These are phyloP conservation scores for Heliconius himera DNA, from an alignment of 1,140 invertebrate species.

Conservation along the genomic window DNA sequence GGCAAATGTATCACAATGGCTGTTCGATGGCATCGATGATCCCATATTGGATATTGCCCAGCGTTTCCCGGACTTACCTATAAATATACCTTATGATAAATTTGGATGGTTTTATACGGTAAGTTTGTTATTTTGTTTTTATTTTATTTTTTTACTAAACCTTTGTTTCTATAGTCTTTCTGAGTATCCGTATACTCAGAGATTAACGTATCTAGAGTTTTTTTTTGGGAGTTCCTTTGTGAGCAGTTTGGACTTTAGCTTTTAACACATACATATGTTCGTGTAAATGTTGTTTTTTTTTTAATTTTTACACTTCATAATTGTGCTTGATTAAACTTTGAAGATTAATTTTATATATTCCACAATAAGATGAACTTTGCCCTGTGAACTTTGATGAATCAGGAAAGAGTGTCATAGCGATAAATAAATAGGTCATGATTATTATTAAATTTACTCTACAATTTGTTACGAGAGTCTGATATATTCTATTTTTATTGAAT, in stretches of 20 bases:
- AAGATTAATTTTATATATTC: not conserved
- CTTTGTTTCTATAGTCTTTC: too few species aligned
- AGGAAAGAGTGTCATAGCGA: conserved; percentile 1
- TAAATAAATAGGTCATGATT: not conserved
- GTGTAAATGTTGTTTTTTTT: too few species aligned
- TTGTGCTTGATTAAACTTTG: too few species aligned
- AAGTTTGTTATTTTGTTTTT: conserved; percentile 40
- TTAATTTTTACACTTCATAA: too few species aligned
- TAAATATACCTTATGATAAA: conserved; percentile 85
- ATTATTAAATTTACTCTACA: not conserved
- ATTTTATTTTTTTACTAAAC: not conserved
- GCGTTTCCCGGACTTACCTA: conserved; percentile 81
- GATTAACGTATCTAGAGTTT: too few species aligned
- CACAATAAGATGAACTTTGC: not conserved
- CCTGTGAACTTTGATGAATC: not conserved
- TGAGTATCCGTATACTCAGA: too few species aligned
- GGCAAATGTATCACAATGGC: conserved; percentile 82
- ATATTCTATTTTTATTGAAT: too few species aligned
- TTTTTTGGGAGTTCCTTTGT: too few species aligned
- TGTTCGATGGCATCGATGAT: conserved; percentile 91
- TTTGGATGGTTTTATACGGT: conserved; percentile 90
- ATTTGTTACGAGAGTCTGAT: not conserved
- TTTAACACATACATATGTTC: too few species aligned
- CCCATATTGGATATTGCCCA: conserved; percentile 83
- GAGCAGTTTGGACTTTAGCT: too few species aligned